Base-by-base conservation (phyloP, 2,888 invertebrate genomes). In the Dione vanillae region DNA sequence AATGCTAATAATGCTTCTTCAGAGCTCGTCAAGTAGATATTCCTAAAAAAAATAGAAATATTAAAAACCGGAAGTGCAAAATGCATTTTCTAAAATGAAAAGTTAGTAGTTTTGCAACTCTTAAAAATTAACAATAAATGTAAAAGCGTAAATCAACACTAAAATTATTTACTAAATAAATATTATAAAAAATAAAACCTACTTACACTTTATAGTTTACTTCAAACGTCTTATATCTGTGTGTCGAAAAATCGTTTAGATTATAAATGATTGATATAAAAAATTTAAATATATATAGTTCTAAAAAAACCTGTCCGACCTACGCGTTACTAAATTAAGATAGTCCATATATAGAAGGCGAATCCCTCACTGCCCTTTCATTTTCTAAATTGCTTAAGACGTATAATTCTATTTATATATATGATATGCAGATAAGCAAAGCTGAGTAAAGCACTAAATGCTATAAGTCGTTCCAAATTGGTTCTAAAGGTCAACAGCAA, bases 401-500 rank as follows among this genome's bases (percentile, higher is more conserved):
- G 12, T 6, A 5, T 14, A 11, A 43, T 14, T 43, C 43, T 14
- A 43, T 45, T 45, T n/a, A 47, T 16, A 49, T 47, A 2, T 16
- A 19, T 19, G 47, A 45, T 7, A 49, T 16, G 3, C 49, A 19
- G 10, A 49, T 19, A 19, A 49, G 47, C 45, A 54, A 37, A 37
- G 16, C 37, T 16, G 37, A 0, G 35, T 6, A n/a, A n/a, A n/a
- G n/a, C 8, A 37, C 54, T 56, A 37, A 56, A 56, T 16, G 54
- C 10, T 56, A 56, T 35, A 35, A 56, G 54, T 56, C 11, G 37
- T 56, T 56, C 54, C 16, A 56, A 54, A 54, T 35, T 54, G 54
- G n/a, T n/a, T 54, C 35, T 54, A 54, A 56, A 56, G 37, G 54
- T 56, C 54, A 56, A 56, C 35, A 56, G 54, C 37, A 37, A 56